A percentile compares a stretch with the other conserved stretches of the same genome.
Evolutionary conservation across 2,797 vertebrate genomes (phyloP).

Genomic region (Salarias fasciatus): DNA sequence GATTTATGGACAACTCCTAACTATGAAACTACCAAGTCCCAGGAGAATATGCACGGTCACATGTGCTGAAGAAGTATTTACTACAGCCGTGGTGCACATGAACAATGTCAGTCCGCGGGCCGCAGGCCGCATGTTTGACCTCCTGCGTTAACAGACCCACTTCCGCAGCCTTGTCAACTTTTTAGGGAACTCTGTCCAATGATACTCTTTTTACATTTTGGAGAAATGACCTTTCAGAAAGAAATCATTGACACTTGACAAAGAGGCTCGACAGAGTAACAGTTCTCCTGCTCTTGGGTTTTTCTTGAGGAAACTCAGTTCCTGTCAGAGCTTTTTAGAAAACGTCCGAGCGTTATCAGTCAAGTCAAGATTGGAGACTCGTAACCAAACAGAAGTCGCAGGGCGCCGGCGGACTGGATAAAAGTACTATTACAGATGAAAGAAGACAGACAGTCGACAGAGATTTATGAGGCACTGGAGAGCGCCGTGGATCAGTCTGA

Average conservation of each 20-base stretch:
- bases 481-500: slow-evolving; percentile 64
- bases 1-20: no score
- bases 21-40: no score
- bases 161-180: background rate
- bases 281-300: slow-evolving; percentile 11
- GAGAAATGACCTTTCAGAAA: slow-evolving; percentile 1
- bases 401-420: slow-evolving; percentile 44
- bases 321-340: slow-evolving; percentile 18
- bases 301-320: slow-evolving; percentile 17
- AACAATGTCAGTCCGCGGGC: no score
- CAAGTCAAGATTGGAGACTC: slow-evolving; percentile 53
- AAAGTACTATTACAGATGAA: slow-evolving; percentile 67
- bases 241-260: slow-evolving; percentile 6
- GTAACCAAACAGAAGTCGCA: slow-evolving; percentile 51
- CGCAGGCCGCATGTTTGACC: no score
- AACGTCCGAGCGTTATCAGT: slow-evolving; percentile 48
- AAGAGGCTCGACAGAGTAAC: background rate
- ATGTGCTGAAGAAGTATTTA: no score
- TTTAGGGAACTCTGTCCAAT: background rate
- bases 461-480: slow-evolving; percentile 63
- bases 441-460: slow-evolving; percentile 56
- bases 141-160: no score
- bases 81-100: no score
- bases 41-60: no score
- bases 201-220: slow-evolving; percentile 1